Percentiles rank a stretch among this genome's conserved stretches.
Evolutionary conservation across 2,888 invertebrate species (phyloP).

Genomic region (Agrilus biguttatus): DNA sequence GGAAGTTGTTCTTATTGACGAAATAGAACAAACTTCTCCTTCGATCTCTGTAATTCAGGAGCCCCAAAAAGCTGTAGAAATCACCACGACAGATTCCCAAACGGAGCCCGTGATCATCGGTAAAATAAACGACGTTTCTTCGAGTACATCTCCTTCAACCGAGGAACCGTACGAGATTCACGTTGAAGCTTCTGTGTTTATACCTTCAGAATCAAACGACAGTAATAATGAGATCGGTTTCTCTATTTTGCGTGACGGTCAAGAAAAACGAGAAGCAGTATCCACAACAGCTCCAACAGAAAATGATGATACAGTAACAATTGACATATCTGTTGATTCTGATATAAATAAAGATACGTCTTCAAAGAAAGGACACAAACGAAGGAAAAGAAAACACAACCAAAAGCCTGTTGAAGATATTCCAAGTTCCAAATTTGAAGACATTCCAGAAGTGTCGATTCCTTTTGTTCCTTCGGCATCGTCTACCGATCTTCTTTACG

Average conservation of each 20-base stretch:
- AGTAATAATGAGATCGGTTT: neutral
- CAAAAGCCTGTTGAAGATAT: slow-evolving; percentile 10
- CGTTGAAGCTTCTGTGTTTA: slow-evolving; percentile 41
- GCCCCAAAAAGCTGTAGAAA: slow-evolving; percentile 14
- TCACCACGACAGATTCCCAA: slow-evolving; percentile 32
- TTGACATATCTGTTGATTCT: slow-evolving; percentile 13
- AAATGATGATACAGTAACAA: slow-evolving; percentile 16
- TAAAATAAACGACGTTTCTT: slow-evolving; percentile 8
- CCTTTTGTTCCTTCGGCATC: neutral
- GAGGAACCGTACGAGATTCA: slow-evolving; percentile 47
- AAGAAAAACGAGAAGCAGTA: neutral
- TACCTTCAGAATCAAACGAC: slow-evolving; percentile 25
- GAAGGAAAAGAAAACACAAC: slow-evolving; percentile 12
- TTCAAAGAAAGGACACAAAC: slow-evolving; percentile 7
- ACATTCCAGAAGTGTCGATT: neutral
- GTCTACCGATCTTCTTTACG: slow-evolving; percentile 19
- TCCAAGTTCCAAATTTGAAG: neutral
- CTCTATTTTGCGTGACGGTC: neutral
- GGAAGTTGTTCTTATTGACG: too few species aligned
- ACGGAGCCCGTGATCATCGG: slow-evolving; percentile 43
- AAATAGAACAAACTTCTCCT: neutral
- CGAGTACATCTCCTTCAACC: slow-evolving; percentile 9
- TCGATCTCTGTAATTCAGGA: neutral
- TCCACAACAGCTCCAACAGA: neutral
- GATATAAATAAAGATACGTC: slow-evolving; percentile 1